Percentiles rank a stretch among this genome's conserved stretches.
These are phyloP conservation scores for Acholoe squamosa DNA, from an alignment of 2,888 invertebrate species.

Conservation along the genomic window DNA sequence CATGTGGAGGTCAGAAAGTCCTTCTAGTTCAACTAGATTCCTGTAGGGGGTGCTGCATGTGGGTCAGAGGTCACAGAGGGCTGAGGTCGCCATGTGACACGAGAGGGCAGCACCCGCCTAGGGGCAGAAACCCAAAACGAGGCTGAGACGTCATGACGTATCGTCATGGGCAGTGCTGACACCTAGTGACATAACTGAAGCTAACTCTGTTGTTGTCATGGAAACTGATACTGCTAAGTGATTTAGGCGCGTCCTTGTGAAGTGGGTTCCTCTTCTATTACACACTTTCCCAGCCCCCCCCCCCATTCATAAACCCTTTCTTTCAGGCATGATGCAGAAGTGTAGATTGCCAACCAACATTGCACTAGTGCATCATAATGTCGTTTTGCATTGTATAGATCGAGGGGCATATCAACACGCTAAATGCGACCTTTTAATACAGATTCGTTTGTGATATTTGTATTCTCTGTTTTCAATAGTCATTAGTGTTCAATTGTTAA, in stretches of 20 bases:
- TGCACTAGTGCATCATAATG: too few species aligned
- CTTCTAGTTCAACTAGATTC: background rate
- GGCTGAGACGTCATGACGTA: constrained; percentile 1
- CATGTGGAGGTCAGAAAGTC: constrained; percentile 5
- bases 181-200: constrained; percentile 14
- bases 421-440: too few species aligned
- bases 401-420: too few species aligned
- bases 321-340: too few species aligned
- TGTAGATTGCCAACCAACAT: too few species aligned
- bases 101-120: background rate
- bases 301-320: too few species aligned
- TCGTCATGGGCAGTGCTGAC: background rate
- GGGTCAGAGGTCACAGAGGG: background rate
- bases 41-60: background rate
- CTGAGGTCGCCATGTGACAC: background rate
- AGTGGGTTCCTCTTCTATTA: too few species aligned
- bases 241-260: background rate
- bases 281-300: too few species aligned
- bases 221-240: constrained; percentile 20
- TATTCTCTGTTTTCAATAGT: too few species aligned
- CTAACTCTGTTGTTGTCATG: background rate
- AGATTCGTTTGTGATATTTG: too few species aligned
- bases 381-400: too few species aligned
- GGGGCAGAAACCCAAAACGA: constrained; percentile 41
- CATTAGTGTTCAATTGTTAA: too few species aligned